Base-by-base conservation (phyloP, 2,888 invertebrate species). In the Congeria kusceri region DNA sequence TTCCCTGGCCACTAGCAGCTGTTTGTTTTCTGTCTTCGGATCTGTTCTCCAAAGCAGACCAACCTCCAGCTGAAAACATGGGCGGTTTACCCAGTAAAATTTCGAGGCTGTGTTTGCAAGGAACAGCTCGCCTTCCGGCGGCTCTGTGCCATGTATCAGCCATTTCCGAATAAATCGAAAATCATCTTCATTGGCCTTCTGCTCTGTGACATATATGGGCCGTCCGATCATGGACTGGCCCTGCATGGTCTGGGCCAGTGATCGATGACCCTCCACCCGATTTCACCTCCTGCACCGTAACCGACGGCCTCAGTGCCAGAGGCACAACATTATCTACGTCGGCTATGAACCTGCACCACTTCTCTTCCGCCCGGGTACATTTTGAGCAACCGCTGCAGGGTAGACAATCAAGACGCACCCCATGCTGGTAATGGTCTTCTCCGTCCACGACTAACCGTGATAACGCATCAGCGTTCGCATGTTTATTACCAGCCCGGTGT, bases 361-460 rank as follows among this genome's bases (percentile, higher is more conserved):
- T 53, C 9, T 23, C 25, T 9, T 53, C 53, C 9, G 53, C 53
- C 25, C 20, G 20, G 13, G 7, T 53, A 53, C 53, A 53, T 18
- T 53, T 53, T 53, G 53, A 23, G n/a, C 53, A 53, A 9, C 53
- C 53, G n/a, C 53, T 20, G 18, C 53, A 53, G n/a, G 53, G 53
- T 53, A 53, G 53, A 5, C n/a, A 9, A 9, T 1, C 53, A 15
- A 53, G n/a, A 20, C 25, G 20, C 53, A 53, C 20, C 11, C 7
- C 53, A 53, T 53, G 53, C 25, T 53, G 13, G 18, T 23, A 53
- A 25, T 53, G 53, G n/a, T 53, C 18, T n/a, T 53, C 53, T 4
- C 7, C 53, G 11, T 23, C 53, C 7, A 25, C 25, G 18, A 9
- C 25, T 20, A 53, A 9, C 9, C 53, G 53, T 7, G 53, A 53